Base-by-base conservation (phyloP, 2,888 invertebrate genomes). In the Cistogaster globosa region DNA sequence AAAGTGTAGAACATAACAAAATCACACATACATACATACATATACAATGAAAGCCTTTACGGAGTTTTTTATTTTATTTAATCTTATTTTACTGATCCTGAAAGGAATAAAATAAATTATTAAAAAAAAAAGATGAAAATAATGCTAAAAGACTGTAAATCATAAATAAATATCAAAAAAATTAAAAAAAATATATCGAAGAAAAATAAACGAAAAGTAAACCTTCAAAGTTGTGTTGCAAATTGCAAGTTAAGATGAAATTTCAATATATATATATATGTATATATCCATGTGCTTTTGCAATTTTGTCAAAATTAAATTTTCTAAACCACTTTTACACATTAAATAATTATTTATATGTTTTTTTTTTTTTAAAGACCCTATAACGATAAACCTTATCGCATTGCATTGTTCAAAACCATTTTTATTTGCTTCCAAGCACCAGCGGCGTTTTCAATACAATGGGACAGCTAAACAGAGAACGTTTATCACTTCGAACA, bases 71-170 rank as follows among this genome's bases (percentile, higher is more conserved):
- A 3, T n/a, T 18, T 32, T 20, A 22, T 63, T 42, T 16, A n/a
- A 14, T 57, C 20, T 58, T 12, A 5, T 36, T 32, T 36, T 32
- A 14, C 20, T 58, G 48, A 20, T 36, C 20, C 20, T 42, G 48
- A 14, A 58, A 58, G 26, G 42, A 26, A 62, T 36, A 58, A 42
- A 53, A 53, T 3, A 53, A 53, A 53, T 18, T 53, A 7, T 53
- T 26, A 26, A 1, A 18, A 55, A 65, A 55, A 18, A 14, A 42
- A 42, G 22, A 48, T 67, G 22, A 51, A 67, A 58, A 76, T 77
- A 82, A 77, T 57, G 76, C 65, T 60, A n/a, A 67, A 76, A 71
- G 42, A 58, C 65, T 36, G 77, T 83, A 83, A 83, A 83, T 83
- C 82, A 83, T 83, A 71, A 67, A 67, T 57, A 62, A 72, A 58